Evolutionary conservation across 30 jellyfish, hydroid and myxozoan genomes (phyloP).

Genomic region (Rhopilema esculentum): DNA sequence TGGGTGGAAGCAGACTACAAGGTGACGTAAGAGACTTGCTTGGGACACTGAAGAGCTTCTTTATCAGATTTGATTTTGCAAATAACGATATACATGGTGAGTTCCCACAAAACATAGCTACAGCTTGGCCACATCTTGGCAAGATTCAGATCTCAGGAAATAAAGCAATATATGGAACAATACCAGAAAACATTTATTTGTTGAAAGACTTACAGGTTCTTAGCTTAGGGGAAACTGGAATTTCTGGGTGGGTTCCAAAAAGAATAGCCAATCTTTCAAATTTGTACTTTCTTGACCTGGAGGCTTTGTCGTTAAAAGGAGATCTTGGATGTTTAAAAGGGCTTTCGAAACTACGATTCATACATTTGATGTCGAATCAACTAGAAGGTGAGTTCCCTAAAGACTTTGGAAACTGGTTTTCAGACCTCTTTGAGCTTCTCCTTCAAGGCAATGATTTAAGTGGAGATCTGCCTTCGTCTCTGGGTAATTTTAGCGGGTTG

Average conservation of each 20-base stretch:
- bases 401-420: constrained; percentile 77
- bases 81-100: constrained; percentile 32
- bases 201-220: constrained; percentile 61
- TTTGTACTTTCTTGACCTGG: constrained; percentile 54
- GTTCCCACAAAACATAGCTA: constrained; percentile 39
- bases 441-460: constrained; percentile 50
- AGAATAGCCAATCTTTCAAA: constrained; percentile 43
- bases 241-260: constrained; percentile 35
- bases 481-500: constrained; percentile 28
- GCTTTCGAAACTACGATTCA: constrained; percentile 29
- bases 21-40: constrained; percentile 32
- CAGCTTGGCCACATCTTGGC: constrained; percentile 39
- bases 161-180: constrained; percentile 9
- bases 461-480: constrained; percentile 56
- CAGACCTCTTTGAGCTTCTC: constrained; percentile 29
- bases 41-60: constrained; percentile 13
- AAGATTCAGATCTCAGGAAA: constrained; percentile 62
- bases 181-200: constrained; percentile 31
- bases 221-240: constrained; percentile 67
- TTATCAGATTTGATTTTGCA: constrained; percentile 62
- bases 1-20: constrained; percentile 50
- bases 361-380: constrained; percentile 51
- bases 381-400: constrained; percentile 54
- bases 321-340: constrained; percentile 24
- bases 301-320: constrained; percentile 49